Conservation (phyloP, 2,113 vertebrate species). For the Electrona antarctica region DNA sequence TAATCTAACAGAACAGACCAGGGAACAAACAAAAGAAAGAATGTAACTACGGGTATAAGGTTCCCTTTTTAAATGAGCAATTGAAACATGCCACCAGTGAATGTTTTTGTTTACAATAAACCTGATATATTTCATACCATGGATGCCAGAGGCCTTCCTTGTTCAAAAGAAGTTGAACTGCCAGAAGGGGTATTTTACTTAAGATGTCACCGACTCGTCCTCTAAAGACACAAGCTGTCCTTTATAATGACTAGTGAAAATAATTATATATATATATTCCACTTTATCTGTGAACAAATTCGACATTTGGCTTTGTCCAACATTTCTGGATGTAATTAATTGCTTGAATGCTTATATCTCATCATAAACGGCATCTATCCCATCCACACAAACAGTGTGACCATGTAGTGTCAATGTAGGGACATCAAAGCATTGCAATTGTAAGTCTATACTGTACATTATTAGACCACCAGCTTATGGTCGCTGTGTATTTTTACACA, state of each 20-base stretch:
- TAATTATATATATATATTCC: conserved; percentile 30
- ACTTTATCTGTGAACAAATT: too few species aligned
- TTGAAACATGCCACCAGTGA: conserved; percentile 27
- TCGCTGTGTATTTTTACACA: not conserved
- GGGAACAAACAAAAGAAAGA: not conserved
- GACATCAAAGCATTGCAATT: not conserved
- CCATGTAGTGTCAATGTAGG: too few species aligned
- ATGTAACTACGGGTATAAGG: conserved; percentile 23
- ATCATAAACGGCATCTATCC: too few species aligned
- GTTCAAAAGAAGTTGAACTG: conserved; percentile 33
- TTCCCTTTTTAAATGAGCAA: conserved; percentile 38
- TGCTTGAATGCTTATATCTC: too few species aligned
- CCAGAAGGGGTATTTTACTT: conserved; percentile 3
- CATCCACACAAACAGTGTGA: too few species aligned
- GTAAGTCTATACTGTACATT: not conserved
- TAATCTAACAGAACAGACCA: not conserved
- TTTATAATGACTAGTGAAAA: not conserved
- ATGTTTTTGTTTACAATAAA: conserved; percentile 45
- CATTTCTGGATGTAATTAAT: too few species aligned
- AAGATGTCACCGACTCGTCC: too few species aligned
- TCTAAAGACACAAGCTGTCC: too few species aligned
- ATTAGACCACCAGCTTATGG: not conserved
- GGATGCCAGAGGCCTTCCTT: not conserved
- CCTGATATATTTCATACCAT: conserved; percentile 32
- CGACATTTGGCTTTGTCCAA: too few species aligned